Percentiles rank a stretch among this genome's conserved stretches.
phyloP scores from a whole-genome alignment of 2,797 vertebrate species.

The Gymnodraco acuticeps region DNA sequence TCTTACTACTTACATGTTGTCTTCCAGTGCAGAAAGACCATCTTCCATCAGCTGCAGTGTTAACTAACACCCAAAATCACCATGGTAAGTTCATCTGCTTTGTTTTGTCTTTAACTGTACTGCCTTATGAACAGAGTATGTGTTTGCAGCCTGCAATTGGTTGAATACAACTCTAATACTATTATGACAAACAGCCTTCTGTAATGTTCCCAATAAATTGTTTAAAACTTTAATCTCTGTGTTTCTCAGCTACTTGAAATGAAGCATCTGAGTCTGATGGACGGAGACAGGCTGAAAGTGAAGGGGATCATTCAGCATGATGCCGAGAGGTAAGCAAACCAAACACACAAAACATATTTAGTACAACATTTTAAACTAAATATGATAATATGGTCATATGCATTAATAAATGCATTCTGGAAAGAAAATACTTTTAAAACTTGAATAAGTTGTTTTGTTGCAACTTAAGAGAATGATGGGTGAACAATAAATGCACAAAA shows the following conservation, averaged over 20 bases:
- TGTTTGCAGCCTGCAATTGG: not conserved
- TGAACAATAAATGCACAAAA: too few relatives aligned
- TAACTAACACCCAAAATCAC: slow-evolving; percentile 35
- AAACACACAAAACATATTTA: not conserved
- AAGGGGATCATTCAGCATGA: slow-evolving; percentile 83
- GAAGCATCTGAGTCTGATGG: slow-evolving; percentile 81
- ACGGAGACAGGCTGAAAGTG: slow-evolving; percentile 85
- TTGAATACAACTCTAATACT: not conserved
- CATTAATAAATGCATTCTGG: not conserved
- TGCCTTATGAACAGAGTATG: not conserved
- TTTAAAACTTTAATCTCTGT: slow-evolving; percentile 12
- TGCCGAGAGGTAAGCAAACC: slow-evolving; percentile 69
- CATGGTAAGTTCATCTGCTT: slow-evolving; percentile 54
- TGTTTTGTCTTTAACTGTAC: not conserved
- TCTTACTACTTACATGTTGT: not conserved
- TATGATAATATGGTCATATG: not conserved
- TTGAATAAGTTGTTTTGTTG: too few relatives aligned
- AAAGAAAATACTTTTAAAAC: not conserved
- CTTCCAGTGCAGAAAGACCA: not conserved
- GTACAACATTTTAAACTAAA: not conserved
- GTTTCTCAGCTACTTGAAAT: slow-evolving; percentile 85
- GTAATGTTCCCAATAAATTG: not conserved
- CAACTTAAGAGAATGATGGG: too few relatives aligned
- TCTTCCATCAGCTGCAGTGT: slow-evolving; percentile 12
- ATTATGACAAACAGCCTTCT: not conserved